Evolutionary conservation across 2,797 vertebrate genomes (phyloP).

Genomic region (Limnodromus scolopaceus): DNA sequence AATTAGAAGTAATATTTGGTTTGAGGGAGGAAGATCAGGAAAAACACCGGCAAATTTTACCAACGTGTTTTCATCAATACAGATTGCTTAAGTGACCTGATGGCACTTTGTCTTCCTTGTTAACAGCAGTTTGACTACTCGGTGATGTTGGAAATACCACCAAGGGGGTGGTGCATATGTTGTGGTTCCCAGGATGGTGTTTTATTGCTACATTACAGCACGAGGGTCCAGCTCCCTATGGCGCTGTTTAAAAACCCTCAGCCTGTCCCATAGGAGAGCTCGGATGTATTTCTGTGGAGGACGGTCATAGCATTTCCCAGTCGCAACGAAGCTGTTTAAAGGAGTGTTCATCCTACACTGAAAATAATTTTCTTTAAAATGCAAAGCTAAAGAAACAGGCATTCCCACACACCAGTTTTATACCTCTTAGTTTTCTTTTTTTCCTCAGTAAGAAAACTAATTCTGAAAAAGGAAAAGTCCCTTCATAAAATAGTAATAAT

Average conservation of each 20-base stretch:
- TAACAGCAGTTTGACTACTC: not conserved
- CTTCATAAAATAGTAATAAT: constrained; percentile 27
- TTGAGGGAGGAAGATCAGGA: not conserved
- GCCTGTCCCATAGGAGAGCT: not conserved
- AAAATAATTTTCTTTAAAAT: not conserved
- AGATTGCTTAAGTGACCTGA: not conserved
- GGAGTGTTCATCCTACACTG: not conserved
- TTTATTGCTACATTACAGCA: rapidly evolving
- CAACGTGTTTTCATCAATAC: not conserved
- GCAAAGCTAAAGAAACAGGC: not conserved
- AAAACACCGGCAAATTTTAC: not conserved
- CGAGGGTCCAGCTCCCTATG: rapidly evolving
- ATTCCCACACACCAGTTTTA: not conserved
- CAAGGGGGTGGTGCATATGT: not conserved
- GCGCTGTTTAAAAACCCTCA: not conserved
- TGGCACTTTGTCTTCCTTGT: not conserved
- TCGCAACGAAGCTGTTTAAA: not conserved
- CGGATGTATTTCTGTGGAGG: not conserved
- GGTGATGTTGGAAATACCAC: not conserved
- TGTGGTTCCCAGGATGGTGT: not conserved
- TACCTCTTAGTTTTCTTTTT: not conserved
- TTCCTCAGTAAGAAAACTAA: not conserved
- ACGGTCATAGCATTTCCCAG: not conserved
- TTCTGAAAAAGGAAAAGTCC: not conserved
- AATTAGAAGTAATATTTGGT: not conserved